Conservation (phyloP, 1,140 invertebrate species). For the Drosophila ananassae region DNA sequence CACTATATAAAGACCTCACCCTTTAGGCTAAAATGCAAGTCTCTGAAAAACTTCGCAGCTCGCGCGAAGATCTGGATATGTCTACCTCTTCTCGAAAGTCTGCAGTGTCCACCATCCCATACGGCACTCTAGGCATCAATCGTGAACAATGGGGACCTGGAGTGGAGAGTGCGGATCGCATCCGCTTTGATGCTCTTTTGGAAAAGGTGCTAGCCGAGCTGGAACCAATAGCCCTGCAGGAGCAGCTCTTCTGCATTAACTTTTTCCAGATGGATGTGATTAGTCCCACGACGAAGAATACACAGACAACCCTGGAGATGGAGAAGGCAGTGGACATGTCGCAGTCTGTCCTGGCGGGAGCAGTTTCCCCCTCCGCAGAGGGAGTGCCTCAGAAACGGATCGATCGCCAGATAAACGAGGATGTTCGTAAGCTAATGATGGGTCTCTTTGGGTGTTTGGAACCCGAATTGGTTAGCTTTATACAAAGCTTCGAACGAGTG, state of each 20-base stretch:
- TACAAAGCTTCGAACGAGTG: constrained; percentile 92
- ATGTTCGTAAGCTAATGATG: constrained; percentile 93
- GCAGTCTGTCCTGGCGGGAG: constrained; percentile 50
- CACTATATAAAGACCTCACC: not conserved
- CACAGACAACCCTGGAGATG: constrained; percentile 85
- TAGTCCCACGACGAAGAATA: constrained; percentile 85
- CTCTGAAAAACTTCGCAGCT: constrained; percentile 73
- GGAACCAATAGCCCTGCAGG: constrained; percentile 95
- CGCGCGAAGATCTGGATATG: constrained; percentile 77
- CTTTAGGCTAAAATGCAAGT: constrained; percentile 85
- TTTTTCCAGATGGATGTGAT: constrained; percentile 95
- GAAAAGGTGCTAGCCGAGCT: constrained; percentile 91
- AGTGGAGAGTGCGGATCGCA: constrained; percentile 74
- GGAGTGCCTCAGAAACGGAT: constrained; percentile 86
- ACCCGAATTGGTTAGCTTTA: constrained; percentile 93
- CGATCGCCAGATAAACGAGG: constrained; percentile 90
- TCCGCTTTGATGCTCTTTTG: constrained; percentile 83
- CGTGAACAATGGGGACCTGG: constrained; percentile 79
- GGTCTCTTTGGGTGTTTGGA: constrained; percentile 94
- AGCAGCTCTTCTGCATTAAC: constrained; percentile 97
- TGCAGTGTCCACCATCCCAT: constrained; percentile 69
- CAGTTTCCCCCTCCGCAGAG: constrained; percentile 52
- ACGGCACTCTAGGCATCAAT: constrained; percentile 80
- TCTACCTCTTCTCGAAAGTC: constrained; percentile 75
- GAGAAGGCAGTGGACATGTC: constrained; percentile 71